Conservation (phyloP, 2,113 vertebrate genomes). For the Pleuronectes platessa region DNA sequence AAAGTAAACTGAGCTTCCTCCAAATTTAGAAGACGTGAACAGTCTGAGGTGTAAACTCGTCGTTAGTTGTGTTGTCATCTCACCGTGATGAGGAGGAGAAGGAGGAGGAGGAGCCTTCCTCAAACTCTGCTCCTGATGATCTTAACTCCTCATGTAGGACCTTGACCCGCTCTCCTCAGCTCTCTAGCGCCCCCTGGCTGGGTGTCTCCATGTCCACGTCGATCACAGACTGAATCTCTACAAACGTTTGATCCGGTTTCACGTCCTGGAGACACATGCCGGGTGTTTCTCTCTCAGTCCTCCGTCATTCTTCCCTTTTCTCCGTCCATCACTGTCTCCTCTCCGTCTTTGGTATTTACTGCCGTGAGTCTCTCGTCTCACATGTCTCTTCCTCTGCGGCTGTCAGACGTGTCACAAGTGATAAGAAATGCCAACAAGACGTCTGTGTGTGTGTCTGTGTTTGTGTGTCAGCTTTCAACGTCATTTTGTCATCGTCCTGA, state of each 20-base stretch:
- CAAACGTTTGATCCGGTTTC: neutral
- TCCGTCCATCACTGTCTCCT: neutral
- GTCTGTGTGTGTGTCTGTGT: slow-evolving; percentile 4
- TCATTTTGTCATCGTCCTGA: slow-evolving; percentile 22
- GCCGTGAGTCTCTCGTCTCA: neutral
- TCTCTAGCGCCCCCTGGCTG: too few species aligned
- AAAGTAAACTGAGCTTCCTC: neutral
- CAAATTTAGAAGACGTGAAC: neutral
- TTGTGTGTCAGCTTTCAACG: slow-evolving; percentile 34
- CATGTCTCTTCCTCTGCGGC: neutral
- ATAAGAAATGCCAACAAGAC: neutral
- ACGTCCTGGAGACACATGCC: neutral
- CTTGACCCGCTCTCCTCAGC: too few species aligned
- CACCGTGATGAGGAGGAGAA: neutral
- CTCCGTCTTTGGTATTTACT: neutral
- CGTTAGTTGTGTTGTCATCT: neutral
- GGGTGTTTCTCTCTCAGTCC: neutral
- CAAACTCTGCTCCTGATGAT: too few species aligned
- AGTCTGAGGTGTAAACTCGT: neutral
- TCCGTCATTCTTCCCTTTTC: neutral
- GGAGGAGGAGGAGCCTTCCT: neutral
- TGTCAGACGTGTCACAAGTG: neutral
- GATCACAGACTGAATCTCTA: too few species aligned
- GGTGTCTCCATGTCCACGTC: too few species aligned
- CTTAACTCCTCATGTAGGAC: too few species aligned